Base-by-base conservation (phyloP, 2,888 invertebrate species). In the Philonicus albiceps region DNA sequence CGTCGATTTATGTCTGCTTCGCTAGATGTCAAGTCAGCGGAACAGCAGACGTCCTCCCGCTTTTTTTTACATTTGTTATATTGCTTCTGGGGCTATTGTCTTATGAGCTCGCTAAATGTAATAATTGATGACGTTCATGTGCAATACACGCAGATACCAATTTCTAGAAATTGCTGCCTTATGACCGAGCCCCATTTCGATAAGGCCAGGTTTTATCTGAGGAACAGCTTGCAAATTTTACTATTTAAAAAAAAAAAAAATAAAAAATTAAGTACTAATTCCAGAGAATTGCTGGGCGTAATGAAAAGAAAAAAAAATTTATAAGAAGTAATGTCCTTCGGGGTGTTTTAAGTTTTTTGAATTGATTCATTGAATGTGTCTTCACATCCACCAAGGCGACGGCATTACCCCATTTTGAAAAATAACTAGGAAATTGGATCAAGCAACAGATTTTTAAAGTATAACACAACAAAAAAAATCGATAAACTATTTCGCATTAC, bases 401-500 rank as follows among this genome's bases (percentile, higher is more conserved):
- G 27, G 27, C 22, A 27, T 22, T 64, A 64, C 64, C 64, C 27
- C 64, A 64, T 64, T 64, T 27, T 27, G 27, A 64, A 27, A 64
- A 64, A 22, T 43, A 53, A 27, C 27, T 64, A 64, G 64, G 22
- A 13, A 22, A 64, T 13, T n/a, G 6, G 27, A 19, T 64, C 31
- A 11, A 1, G 8, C 6, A 27, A 37, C 19, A 31, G 19, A 40
- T 31, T 22, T 64, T 34, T 31, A 27, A 76, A 75, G 31, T 55
- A n/a, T 55, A 37, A 37, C 37, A 37, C 6, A 37, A 37, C 37
- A 86, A 31, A 27, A 75, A 86, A 86, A 86, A 81, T 86, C 75
- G 53, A 86, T 75, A 76, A 49, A 49, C 19, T 81, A 55, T 3
- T 81, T 55, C 53, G 30, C 49, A 81, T 81, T 37, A 31, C 16